Percentiles rank a stretch among this genome's conserved stretches.
Conservation (phyloP, 2,113 vertebrate genomes). For the Mirounga angustirostris region DNA sequence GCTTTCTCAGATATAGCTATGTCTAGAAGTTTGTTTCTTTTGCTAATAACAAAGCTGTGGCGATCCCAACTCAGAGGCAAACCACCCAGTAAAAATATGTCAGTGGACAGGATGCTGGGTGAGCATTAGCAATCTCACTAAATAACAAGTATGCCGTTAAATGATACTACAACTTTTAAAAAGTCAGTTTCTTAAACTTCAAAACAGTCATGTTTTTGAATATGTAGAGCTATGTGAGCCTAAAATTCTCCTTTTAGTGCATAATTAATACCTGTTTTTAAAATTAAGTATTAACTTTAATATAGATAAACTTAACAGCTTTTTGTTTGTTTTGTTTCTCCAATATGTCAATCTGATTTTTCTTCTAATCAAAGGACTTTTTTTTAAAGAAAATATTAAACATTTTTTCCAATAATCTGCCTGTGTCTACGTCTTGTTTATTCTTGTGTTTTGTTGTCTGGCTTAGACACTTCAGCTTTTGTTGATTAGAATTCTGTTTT, state of each 20-base stretch:
- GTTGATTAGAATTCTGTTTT: not conserved
- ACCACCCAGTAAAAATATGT: not conserved
- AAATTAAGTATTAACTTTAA: constrained; percentile 2
- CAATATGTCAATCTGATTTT: not conserved
- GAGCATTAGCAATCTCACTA: not conserved
- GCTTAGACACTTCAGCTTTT: constrained; percentile 30
- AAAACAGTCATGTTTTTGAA: not conserved
- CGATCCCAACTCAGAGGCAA: not conserved
- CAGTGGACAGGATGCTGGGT: not conserved
- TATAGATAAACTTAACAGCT: not conserved
- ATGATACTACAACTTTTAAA: not conserved
- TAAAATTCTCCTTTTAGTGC: not conserved
- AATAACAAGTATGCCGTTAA: not conserved
- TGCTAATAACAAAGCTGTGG: not conserved
- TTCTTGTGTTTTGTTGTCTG: not conserved
- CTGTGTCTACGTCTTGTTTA: not conserved
- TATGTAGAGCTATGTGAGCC: not conserved
- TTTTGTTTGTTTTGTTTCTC: not conserved
- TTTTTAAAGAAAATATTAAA: not conserved
- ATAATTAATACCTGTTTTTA: not conserved
- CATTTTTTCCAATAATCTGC: not conserved
- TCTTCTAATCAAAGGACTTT: not conserved
- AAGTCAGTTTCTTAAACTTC: not conserved
- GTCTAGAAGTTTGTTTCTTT: not conserved
- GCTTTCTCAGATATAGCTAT: not conserved